Percentiles rank a stretch among this genome's conserved stretches.
Evolutionary conservation across 2,797 vertebrate species (phyloP).

Genomic region (Microctenopoma stevenorrisi): DNA sequence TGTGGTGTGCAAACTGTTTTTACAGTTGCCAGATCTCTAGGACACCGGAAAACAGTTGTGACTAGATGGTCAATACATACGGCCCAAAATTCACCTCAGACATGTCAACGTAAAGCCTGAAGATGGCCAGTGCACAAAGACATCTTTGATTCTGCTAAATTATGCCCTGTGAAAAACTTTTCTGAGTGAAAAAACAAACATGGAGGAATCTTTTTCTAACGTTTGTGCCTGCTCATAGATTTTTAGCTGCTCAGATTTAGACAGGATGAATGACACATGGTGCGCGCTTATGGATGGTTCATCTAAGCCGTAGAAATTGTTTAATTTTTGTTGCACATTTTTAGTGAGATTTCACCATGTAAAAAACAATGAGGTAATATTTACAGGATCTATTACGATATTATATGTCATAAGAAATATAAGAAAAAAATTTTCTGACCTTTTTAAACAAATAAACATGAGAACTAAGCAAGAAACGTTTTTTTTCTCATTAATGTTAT

Average conservation of each 20-base stretch:
- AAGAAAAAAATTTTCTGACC: neutral
- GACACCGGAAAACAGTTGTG: conserved; percentile 74
- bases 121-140: conserved; percentile 56
- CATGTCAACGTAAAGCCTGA: conserved; percentile 45
- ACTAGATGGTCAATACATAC: conserved; percentile 53
- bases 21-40: conserved; percentile 60
- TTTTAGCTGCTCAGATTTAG: neutral
- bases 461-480: neutral
- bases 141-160: conserved; percentile 55
- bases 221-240: neutral
- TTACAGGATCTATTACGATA: neutral
- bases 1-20: conserved; percentile 43
- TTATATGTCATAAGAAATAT: too few species aligned
- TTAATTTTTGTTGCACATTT: neutral
- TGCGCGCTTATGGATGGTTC: too few species aligned
- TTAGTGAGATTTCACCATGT: neutral
- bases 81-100: conserved; percentile 75
- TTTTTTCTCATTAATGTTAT: neutral
- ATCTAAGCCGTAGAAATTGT: neutral
- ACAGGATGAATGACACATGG: neutral
- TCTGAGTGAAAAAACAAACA: conserved; percentile 12
- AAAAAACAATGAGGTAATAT: neutral
- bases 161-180: conserved; percentile 27
- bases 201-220: neutral
- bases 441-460: neutral